These are phyloP conservation scores for Myotis pilosus DNA, from an alignment of 2,797 vertebrate species.

Conservation along the genomic window DNA sequence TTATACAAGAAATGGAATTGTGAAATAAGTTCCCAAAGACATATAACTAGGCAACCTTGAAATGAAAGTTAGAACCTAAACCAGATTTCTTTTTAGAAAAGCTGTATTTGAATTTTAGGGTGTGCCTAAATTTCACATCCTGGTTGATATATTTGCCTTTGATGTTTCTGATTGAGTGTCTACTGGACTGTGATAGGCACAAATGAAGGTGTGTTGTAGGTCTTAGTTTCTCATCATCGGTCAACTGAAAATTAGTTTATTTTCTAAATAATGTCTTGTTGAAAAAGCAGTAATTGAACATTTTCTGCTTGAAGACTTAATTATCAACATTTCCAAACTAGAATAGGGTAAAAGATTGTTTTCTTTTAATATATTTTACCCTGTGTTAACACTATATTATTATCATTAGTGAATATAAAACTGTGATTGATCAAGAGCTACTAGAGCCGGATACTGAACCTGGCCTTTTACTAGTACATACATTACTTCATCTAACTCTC, in stretches of 20 bases:
- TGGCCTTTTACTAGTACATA: not conserved
- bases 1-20: conserved; percentile 32
- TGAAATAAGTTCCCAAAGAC: not conserved
- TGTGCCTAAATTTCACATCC: not conserved
- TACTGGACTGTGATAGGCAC: not conserved
- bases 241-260: not conserved
- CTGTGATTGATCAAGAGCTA: not conserved
- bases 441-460: not conserved
- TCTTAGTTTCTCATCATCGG: not conserved
- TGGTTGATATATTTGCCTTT: not conserved
- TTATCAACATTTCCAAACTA: conserved; percentile 13
- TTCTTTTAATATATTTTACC: not conserved
- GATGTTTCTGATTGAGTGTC: not conserved
- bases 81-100: not conserved
- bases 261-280: conserved; percentile 2
- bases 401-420: not conserved
- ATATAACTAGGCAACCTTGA: not conserved
- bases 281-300: not conserved
- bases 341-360: not conserved
- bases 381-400: not conserved
- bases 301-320: not conserved
- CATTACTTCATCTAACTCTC: not conserved
- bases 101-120: not conserved
- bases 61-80: not conserved
- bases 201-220: not conserved